phyloP scores from a whole-genome alignment of 92 coral and sea anemone species.

The Diadumene lineata region DNA sequence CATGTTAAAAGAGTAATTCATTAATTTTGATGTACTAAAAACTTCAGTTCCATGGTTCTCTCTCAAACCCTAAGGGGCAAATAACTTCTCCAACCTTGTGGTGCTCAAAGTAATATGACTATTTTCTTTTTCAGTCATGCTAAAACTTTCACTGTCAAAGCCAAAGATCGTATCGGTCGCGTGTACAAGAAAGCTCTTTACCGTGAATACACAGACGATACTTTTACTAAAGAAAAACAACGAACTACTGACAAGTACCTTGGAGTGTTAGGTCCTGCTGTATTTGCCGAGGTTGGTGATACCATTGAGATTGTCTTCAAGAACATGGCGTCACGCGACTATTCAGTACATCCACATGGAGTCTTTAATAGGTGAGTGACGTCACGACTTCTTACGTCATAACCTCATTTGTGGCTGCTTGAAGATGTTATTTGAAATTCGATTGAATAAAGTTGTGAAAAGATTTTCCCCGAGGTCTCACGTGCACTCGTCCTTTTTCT shows the following conservation, averaged over 20 bases:
- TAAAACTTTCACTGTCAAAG: slow-evolving; percentile 40
- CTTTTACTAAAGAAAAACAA: slow-evolving; percentile 42
- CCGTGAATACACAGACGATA: slow-evolving; percentile 64
- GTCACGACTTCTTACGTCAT: not conserved
- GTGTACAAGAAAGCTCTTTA: slow-evolving; percentile 80
- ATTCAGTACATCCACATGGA: slow-evolving; percentile 92
- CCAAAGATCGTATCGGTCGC: slow-evolving; percentile 66
- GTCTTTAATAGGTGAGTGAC: slow-evolving; percentile 65
- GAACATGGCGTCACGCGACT: slow-evolving; percentile 62
- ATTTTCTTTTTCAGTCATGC: slow-evolving; percentile 41
- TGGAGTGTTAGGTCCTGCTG: slow-evolving; percentile 85
- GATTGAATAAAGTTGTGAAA: no score
- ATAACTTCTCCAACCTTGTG: no score
- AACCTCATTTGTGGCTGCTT: no score
- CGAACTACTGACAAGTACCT: slow-evolving; percentile 55
- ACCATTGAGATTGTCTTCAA: slow-evolving; percentile 79
- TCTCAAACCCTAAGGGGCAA: no score
- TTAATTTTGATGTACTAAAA: no score
- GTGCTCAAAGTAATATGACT: not conserved
- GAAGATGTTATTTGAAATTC: no score
- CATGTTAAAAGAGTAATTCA: no score
- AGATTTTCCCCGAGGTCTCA: no score
- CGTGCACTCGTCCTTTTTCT: no score
- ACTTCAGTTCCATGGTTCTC: no score
- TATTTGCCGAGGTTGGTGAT: slow-evolving; percentile 95